Percentiles rank a stretch among this genome's conserved stretches.
Evolutionary conservation across 2,888 invertebrate species (phyloP).

Genomic region (Drosophila monieri): DNA sequence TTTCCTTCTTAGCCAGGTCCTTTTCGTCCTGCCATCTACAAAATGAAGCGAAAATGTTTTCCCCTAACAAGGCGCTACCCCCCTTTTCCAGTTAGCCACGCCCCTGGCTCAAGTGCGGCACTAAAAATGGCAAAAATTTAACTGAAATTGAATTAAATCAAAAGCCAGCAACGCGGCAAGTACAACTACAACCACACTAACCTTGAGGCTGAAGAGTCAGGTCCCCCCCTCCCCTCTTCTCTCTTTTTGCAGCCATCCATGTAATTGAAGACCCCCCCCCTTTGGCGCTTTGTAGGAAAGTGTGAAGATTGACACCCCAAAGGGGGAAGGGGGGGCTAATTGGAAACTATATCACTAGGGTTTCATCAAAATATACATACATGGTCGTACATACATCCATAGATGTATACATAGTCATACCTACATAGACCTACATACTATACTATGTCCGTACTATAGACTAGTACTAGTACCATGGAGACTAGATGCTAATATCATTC

Average conservation of each 20-base stretch:
- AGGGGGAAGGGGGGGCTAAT: conserved; percentile 20
- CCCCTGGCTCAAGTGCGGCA: conserved; percentile 16
- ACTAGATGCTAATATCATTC: not conserved
- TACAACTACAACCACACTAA: conserved; percentile 35
- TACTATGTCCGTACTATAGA: no score
- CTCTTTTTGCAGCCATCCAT: not conserved
- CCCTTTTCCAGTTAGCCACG: not conserved
- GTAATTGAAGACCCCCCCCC: not conserved
- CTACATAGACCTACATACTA: no score
- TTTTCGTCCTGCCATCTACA: conserved; percentile 29
- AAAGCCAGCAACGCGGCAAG: conserved; percentile 40
- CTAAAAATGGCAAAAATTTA: conserved; percentile 26
- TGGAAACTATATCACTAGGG: conserved; percentile 29
- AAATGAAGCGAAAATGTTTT: conserved; percentile 38
- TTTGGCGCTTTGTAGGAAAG: conserved; percentile 7
- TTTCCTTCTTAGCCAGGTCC: not conserved
- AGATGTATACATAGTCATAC: no score
- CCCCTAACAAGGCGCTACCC: not conserved
- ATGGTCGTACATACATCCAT: not conserved
- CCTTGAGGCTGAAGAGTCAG: conserved; percentile 39
- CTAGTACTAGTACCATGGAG: no score
- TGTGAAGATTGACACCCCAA: conserved; percentile 26
- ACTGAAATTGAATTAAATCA: conserved; percentile 75
- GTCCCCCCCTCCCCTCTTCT: not conserved
- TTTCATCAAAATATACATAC: not conserved